Base-by-base conservation (phyloP, 92 coral and sea anemone genomes). In the Porites evermanni region DNA sequence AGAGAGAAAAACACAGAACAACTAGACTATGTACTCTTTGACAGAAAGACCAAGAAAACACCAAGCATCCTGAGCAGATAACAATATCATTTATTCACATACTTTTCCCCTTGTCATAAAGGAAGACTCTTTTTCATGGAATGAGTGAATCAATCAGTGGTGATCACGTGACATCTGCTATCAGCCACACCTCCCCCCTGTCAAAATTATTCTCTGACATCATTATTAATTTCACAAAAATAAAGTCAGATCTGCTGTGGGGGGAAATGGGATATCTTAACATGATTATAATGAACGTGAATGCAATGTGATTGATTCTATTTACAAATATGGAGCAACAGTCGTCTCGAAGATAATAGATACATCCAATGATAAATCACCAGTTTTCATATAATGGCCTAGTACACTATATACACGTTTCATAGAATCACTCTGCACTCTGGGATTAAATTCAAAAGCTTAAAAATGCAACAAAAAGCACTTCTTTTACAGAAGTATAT, bases 221-320 rank as follows among this genome's bases (percentile, higher is more conserved):
- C 71, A 79, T 72, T 79, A 64, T 65, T 64, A 44, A 79, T 79
- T 79, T 65, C 68, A 79, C 38, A 79, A 79, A 79, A 79, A 79
- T 79, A 79, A 63, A 79, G 72, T 61, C 19, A 72, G 47, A 10
- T 4, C 16, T 50, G 8, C 17, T 64, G 60, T 64, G 47, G 60
- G 12, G 70, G 82, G 53, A 18, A 21, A 23, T 32, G 80, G 17
- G 12, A 32, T 16, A 59, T 26, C 32, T 26, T 61, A 4, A 24
- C 24, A 17, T 12, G 44, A 79, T 79, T n/a, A 64, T 60, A n/a
- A 56, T 24, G 61, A 56, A 12, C 0, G 61, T 1, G 61, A 56
- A 56, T 56, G 16, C 12, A 56, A 11, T 14, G 61, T 56, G 54
- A 13, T 4, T 38, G 47, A 38, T 38, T 38, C 47, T 79, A 79